Evolutionary conservation across 2,888 invertebrate genomes (phyloP), one percentile per base, ranked within the genome.

Genomic region (Fragum sueziense): DNA sequence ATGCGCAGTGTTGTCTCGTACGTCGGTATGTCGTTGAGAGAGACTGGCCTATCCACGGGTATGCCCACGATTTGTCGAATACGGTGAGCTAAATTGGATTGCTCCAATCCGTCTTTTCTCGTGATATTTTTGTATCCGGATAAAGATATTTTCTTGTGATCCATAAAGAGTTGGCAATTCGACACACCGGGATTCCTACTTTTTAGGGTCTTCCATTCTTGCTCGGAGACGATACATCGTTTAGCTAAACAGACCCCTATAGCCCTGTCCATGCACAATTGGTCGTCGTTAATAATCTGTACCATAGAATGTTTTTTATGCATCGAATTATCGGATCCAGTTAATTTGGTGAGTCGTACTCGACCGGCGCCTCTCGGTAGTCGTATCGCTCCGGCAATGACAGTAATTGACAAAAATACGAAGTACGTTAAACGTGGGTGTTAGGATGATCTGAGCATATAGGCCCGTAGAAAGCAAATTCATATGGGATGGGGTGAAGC

Each of bases 211-310:
- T 29, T 11, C 72, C 72, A 72, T 3, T 25, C 27, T 4, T 73
- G 25, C 17, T 61, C 34, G 25, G 65, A 22, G 11, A 73, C 31
- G 3, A 73, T 22, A 25, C 73, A 73, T 17, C 1, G 2, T n/a
- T 73, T 65, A 25, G 73, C 73, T 9, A 73, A 54, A 37, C 68
- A n/a, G 1, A 68, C 74, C 2, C 68, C 74, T 3, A 68, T 68
- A 20, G 11, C 20, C 17, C 59, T 57, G n/a, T 22, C 73, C 37
- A 37, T 37, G 14, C 37, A 37, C 37, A 6, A 37, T 6, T 37
- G 7, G 14, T 37, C 37, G 14, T n/a, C n/a, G n/a, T n/a, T n/a
- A n/a, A n/a, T n/a, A n/a, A n/a, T n/a, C n/a, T n/a, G n/a, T n/a
- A n/a, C n/a, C n/a, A n/a, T n/a, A n/a, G n/a, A n/a, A n/a, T n/a